Percentiles rank a stretch among this genome's conserved stretches.
Conservation (phyloP, 2,113 vertebrate genomes). For the Eolophus roseicapilla region DNA sequence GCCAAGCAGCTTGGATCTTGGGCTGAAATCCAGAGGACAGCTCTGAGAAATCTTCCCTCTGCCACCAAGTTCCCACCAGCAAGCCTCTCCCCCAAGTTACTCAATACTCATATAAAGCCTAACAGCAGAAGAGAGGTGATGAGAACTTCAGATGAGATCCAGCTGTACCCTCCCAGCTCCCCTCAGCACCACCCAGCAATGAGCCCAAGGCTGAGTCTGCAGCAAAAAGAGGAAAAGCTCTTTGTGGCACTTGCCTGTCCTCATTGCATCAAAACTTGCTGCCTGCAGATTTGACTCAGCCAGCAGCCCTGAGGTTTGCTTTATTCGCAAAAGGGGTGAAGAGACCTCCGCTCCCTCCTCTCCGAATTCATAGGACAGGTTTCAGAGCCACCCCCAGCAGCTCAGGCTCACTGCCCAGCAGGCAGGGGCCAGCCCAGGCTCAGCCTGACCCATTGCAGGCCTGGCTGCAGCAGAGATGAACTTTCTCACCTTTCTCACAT, state of each 20-base stretch:
- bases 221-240: background rate
- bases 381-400: background rate
- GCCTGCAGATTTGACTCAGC: background rate
- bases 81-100: background rate
- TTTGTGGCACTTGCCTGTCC: background rate
- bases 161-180: background rate
- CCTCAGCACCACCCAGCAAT: rapidly evolving
- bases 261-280: background rate
- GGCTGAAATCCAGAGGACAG: conserved; percentile 29
- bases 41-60: conserved; percentile 6
- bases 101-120: background rate
- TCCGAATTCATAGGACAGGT: background rate
- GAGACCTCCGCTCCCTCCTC: background rate
- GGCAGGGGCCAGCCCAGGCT: background rate
- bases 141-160: conserved; percentile 10
- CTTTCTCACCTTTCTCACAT: background rate
- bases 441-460: background rate
- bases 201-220: background rate
- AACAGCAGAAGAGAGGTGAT: background rate
- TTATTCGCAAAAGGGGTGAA: background rate
- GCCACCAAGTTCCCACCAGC: conserved; percentile 26
- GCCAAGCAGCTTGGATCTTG: conserved; percentile 12
- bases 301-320: background rate
- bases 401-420: background rate
- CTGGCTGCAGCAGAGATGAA: background rate